phyloP scores from a whole-genome alignment of 2,797 vertebrate species.

The Pangasius larnaudii region DNA sequence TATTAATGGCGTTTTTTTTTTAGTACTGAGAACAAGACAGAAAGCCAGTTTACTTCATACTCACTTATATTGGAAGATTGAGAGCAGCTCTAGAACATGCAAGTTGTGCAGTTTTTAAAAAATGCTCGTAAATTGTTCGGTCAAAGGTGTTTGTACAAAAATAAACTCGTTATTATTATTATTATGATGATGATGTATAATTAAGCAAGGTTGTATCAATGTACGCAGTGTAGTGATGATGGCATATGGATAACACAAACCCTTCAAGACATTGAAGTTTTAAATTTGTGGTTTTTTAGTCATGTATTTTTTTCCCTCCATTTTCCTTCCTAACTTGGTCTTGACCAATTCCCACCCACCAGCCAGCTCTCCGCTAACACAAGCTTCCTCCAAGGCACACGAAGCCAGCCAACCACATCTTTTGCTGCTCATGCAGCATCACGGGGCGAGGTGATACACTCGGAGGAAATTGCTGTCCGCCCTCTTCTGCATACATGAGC shows the following conservation, averaged over 20 bases:
- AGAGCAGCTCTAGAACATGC: background rate
- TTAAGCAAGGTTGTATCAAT: background rate
- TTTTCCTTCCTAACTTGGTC: background rate
- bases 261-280: background rate
- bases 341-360: background rate
- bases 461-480: background rate
- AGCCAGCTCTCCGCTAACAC: too few species aligned
- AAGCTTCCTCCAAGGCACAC: background rate
- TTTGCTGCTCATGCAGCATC: background rate
- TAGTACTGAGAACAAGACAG: background rate
- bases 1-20: background rate
- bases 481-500: background rate
- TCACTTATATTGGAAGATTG: background rate
- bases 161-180: too few species aligned
- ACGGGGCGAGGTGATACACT: background rate
- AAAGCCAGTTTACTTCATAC: background rate
- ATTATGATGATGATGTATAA: background rate
- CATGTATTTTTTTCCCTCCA: too few species aligned
- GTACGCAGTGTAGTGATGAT: background rate
- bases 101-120: background rate
- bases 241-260: background rate
- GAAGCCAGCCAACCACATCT: background rate
- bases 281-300: background rate
- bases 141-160: too few species aligned
- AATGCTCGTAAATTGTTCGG: background rate